phyloP scores from a whole-genome alignment of 1,140 invertebrate genomes.

The Ptiloglossa arizonensis region DNA sequence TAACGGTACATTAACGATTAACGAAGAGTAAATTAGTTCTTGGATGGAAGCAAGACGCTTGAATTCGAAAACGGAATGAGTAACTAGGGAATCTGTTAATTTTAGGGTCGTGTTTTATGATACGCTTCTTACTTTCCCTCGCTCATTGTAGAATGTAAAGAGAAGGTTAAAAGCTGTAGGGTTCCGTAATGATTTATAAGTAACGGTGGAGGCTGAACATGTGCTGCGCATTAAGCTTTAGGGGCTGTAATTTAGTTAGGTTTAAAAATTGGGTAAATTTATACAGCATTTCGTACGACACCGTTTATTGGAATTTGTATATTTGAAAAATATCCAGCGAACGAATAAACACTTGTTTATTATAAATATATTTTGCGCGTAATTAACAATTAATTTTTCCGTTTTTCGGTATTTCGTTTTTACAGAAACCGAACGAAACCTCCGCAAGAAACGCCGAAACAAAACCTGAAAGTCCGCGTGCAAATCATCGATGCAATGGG shows the following conservation, averaged over 20 bases:
- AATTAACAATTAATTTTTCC: no score
- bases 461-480: no score
- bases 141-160: constrained; percentile 51
- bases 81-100: constrained; percentile 79
- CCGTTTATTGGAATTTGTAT: no score
- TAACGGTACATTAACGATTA: constrained; percentile 59
- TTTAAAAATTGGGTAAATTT: constrained; percentile 39
- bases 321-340: no score
- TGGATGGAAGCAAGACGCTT: constrained; percentile 51
- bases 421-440: no score
- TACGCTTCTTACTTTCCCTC: constrained; percentile 52
- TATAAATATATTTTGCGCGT: no score
- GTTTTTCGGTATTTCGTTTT: no score
- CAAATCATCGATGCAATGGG: no score
- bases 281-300: background rate
- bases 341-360: no score
- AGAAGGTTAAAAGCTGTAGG: constrained; percentile 66
- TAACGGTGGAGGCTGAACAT: constrained; percentile 58
- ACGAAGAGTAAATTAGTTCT: constrained; percentile 69
- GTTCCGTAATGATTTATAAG: constrained; percentile 67
- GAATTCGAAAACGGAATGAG: constrained; percentile 69
- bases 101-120: constrained; percentile 76
- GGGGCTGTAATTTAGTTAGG: constrained; percentile 49
- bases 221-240: constrained; percentile 61
- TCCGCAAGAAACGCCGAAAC: no score